Evolutionary conservation across 2,797 vertebrate genomes (phyloP).

Genomic region (Peromyscus aztecus): DNA sequence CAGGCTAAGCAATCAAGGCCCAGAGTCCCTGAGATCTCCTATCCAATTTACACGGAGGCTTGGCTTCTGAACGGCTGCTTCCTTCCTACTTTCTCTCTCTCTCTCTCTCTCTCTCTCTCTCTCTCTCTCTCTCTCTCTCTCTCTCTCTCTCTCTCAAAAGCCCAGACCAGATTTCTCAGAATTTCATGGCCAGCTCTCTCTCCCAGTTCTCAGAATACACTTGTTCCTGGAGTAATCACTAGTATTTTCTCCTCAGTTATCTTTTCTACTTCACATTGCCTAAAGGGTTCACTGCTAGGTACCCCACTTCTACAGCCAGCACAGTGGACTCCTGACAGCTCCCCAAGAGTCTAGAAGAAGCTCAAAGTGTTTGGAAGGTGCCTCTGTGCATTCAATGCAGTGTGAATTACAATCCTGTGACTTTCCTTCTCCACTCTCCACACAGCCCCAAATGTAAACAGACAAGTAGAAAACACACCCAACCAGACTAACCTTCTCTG

Average conservation of each 20-base stretch:
- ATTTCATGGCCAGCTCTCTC: constrained; percentile 64
- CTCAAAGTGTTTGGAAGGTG: not conserved
- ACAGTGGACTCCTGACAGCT: not conserved
- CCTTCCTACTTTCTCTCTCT: not conserved
- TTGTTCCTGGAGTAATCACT: constrained; percentile 39
- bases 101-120: constrained; percentile 34
- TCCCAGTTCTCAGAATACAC: constrained; percentile 21
- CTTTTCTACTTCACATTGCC: constrained; percentile 31
- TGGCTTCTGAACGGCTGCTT: constrained; percentile 51
- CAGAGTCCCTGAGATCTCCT: constrained; percentile 38
- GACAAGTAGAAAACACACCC: constrained; percentile 23
- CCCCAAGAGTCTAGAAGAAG: constrained; percentile 1
- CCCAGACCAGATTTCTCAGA: constrained; percentile 75
- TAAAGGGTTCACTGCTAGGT: not conserved
- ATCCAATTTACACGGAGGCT: constrained; percentile 62
- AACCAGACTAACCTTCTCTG: constrained; percentile 55
- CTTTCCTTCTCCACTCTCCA: constrained; percentile 17
- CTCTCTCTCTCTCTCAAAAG: constrained; percentile 61
- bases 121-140: not conserved
- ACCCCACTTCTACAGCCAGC: constrained; percentile 24
- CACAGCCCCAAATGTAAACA: constrained; percentile 31
- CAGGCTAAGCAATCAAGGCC: constrained; percentile 54
- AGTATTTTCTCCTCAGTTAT: constrained; percentile 59
- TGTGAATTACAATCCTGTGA: constrained; percentile 33
- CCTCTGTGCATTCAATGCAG: not conserved